phyloP scores from a whole-genome alignment of 2,113 vertebrate species.

The Albula glossodonta region DNA sequence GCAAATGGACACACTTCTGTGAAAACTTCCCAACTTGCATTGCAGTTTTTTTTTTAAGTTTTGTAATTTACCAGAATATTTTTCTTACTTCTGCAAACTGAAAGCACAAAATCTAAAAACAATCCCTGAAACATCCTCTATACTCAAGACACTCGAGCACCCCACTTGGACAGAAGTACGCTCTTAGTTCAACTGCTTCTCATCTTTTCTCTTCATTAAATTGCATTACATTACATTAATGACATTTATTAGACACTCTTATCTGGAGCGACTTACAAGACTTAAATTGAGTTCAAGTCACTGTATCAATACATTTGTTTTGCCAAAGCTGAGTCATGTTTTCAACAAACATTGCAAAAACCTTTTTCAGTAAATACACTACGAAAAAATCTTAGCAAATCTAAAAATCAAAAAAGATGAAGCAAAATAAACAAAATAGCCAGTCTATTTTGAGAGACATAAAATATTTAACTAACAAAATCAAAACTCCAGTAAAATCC shows the following conservation, averaged over 20 bases:
- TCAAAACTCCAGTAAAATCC: neutral
- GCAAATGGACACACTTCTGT: neutral
- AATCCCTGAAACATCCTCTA: neutral
- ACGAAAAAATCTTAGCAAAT: neutral
- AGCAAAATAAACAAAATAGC: neutral
- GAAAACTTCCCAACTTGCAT: neutral
- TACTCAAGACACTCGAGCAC: neutral
- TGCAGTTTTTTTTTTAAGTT: neutral
- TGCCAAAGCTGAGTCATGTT: neutral
- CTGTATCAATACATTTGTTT: neutral
- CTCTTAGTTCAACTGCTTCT: neutral
- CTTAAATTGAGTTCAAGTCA: no score
- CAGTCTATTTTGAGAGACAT: no score
- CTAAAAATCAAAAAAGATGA: neutral
- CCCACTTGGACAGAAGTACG: neutral
- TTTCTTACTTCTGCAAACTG: neutral
- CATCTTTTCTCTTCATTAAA: neutral
- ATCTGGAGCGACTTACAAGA: no score
- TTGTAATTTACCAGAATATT: neutral
- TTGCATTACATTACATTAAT: no score
- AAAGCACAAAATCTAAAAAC: neutral
- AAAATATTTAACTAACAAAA: neutral
- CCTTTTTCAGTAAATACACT: neutral
- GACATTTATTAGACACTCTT: no score
- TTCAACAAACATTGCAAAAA: neutral